Evolutionary conservation across 2,113 vertebrate genomes (phyloP).

Genomic region (Glaucomys volans): DNA sequence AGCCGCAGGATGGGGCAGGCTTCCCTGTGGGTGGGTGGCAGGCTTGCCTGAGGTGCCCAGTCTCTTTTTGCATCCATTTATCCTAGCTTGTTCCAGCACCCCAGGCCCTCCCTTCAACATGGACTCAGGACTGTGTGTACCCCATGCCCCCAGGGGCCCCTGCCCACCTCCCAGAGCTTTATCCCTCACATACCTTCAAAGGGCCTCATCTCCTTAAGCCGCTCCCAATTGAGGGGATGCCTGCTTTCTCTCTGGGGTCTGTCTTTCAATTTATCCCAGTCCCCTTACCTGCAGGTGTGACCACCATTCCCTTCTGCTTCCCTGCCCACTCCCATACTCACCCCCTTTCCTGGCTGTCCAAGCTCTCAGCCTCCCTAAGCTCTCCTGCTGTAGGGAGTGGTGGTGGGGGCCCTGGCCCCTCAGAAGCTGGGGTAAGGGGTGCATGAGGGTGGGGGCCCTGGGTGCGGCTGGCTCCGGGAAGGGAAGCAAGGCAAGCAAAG

Average conservation of each 20-base stretch:
- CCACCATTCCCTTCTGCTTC: conserved; percentile 58
- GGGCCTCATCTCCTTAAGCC: conserved; percentile 30
- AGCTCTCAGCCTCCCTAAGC: conserved; percentile 76
- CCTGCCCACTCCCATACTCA: conserved; percentile 78
- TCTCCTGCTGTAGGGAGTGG: conserved; percentile 49
- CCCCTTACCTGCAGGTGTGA: conserved; percentile 41
- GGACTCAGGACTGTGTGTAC: not conserved
- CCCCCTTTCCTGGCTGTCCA: conserved; percentile 81
- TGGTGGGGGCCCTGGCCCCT: conserved; percentile 43
- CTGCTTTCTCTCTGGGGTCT: not conserved
- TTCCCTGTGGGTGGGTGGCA: not conserved
- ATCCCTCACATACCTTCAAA: not conserved
- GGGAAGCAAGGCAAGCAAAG: conserved; percentile 72
- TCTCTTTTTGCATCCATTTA: not conserved
- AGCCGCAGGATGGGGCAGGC: not conserved
- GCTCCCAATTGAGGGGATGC: conserved; percentile 1
- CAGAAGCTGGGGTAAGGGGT: conserved; percentile 60
- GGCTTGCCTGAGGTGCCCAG: not conserved
- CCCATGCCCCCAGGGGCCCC: not conserved
- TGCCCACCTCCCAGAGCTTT: conserved; percentile 17
- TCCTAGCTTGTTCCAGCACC: not conserved
- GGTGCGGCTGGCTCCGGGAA: conserved; percentile 68
- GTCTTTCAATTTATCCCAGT: conserved; percentile 28
- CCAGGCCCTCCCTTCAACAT: not conserved
- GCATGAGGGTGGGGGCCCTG: conserved; percentile 57